Evolutionary conservation across 2,113 vertebrate genomes (phyloP).

Genomic region (Octodon degus): DNA sequence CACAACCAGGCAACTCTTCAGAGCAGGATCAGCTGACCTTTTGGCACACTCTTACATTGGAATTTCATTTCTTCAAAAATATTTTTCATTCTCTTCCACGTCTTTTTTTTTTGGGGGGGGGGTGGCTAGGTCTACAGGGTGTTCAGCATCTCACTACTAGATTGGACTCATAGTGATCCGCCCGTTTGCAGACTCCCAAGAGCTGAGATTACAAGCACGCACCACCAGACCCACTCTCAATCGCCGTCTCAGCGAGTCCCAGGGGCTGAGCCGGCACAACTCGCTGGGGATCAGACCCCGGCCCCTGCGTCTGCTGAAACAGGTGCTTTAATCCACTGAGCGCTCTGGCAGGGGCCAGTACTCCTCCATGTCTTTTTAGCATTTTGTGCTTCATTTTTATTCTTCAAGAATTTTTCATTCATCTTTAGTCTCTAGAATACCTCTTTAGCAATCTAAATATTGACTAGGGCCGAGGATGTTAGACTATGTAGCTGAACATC

Average conservation of each 20-base stretch:
- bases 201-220: no score
- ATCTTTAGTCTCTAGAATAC: not conserved
- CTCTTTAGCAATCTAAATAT: not conserved
- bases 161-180: no score
- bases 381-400: slow-evolving; percentile 11
- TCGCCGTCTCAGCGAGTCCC: no score
- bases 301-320: no score
- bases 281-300: no score
- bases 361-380: not conserved
- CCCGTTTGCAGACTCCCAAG: no score
- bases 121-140: no score
- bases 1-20: not conserved
- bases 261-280: no score
- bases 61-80: not conserved
- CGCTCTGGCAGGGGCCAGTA: no score
- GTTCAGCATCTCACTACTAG: no score
- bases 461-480: not conserved
- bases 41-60: not conserved
- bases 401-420: slow-evolving; percentile 33
- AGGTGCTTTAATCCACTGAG: no score
- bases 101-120: not conserved
- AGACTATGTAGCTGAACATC: not conserved
- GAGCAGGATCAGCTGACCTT: not conserved
- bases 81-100: not conserved
- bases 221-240: no score